Evolutionary conservation across 2,797 vertebrate species (phyloP), one percentile per base, ranked within the genome.

Genomic region (Scarus forsteni): DNA sequence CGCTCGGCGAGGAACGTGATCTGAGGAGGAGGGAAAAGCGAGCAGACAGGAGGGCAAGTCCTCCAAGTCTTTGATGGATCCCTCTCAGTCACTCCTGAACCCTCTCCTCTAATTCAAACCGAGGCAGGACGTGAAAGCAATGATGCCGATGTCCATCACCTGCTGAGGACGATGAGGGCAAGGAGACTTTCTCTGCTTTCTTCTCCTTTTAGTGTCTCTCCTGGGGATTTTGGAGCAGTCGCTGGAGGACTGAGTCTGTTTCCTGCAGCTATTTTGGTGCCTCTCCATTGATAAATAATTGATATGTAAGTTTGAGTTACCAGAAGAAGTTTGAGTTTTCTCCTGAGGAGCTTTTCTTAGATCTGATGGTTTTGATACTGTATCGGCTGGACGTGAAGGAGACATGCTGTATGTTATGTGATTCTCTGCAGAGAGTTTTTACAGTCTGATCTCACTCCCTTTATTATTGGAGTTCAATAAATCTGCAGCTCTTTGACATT

Each of bases 301-400:
- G 50, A 85, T 77, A 62, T 39, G 18, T 8, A 74, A 75, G 69
- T 85, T 74, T 66, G 56, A 78, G 60, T 84, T 85, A 73, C 76
- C 70, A 57, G 14, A 8, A 39, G 39, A 70, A 63, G 70, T 70
- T 70, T 77, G 59, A 46, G 55, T 66, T 66, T 44, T 61, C 56
- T 60, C 60, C 57, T 50, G 69, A 64, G 34, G 35, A n/a, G 67
- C 77, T 79, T 77, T 79, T 81, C 77, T 79, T 75, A 54, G 75
- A 69, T 59, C 36, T 54, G 61, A 70, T 67, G 27, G 65, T 58
- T 70, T 39, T 78, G 66, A 85, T 80, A 51, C 72, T 55, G 75
- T 83, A 79, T 85, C 66, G 69, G 7, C 46, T 36, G 54, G 38
- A 70, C 51, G 50, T n/a, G 0, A 50, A 46, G 11, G 40, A 70